A percentile compares a stretch with the other conserved stretches of the same genome.
These are phyloP conservation scores for Nannoperca obscura DNA, from an alignment of 2,797 vertebrate genomes.

Conservation along the genomic window DNA sequence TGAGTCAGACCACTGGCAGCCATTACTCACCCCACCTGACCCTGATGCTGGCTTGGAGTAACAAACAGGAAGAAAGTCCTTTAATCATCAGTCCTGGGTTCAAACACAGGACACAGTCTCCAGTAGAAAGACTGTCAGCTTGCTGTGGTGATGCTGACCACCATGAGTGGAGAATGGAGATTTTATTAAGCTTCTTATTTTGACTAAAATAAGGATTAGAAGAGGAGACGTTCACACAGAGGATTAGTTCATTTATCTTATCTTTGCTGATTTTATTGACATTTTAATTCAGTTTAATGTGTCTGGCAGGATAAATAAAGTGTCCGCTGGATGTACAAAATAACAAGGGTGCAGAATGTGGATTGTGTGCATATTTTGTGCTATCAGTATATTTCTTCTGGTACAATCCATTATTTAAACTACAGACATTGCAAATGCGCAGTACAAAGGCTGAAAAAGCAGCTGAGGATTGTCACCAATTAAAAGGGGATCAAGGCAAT, in stretches of 20 bases:
- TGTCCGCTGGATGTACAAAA: background rate
- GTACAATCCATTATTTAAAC: constrained; percentile 11
- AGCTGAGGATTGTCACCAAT: background rate
- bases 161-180: background rate
- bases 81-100: constrained; percentile 2
- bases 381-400: background rate
- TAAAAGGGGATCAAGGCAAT: constrained; percentile 2
- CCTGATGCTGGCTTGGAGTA: constrained; percentile 4
- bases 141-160: background rate
- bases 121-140: background rate
- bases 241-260: constrained; percentile 24
- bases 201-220: background rate
- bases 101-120: constrained; percentile 4
- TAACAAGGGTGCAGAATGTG: background rate
- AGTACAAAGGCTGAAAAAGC: background rate
- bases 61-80: background rate
- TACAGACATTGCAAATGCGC: background rate
- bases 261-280: constrained; percentile 23
- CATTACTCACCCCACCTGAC: constrained; percentile 37
- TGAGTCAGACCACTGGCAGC: constrained; percentile 22
- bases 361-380: background rate
- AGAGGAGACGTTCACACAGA: background rate
- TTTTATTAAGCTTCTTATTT: constrained; percentile 1
- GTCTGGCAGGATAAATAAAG: constrained; percentile 2
- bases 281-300: constrained; percentile 11